Evolutionary conservation across 2,113 vertebrate genomes (phyloP).

Genomic region (Melanerpes formicivorus): DNA sequence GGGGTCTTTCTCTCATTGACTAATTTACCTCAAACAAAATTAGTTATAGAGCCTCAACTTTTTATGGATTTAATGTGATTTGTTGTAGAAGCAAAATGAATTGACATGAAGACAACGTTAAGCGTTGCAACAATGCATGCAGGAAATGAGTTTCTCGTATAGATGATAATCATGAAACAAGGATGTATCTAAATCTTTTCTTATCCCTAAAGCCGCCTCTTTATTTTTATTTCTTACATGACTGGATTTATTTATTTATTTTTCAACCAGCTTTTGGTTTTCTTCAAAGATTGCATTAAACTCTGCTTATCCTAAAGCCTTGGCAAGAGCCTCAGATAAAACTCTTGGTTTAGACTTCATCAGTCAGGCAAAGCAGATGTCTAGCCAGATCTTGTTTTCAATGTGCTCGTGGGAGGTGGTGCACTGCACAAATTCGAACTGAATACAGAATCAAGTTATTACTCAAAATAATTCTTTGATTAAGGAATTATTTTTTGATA

Average conservation of each 20-base stretch:
- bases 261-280: constrained; percentile 40
- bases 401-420: accelerated
- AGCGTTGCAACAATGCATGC: not conserved
- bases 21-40: constrained; percentile 69
- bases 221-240: constrained; percentile 65
- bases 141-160: constrained; percentile 56
- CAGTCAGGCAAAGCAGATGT: not conserved
- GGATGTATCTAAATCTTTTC: constrained; percentile 68
- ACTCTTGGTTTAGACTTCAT: not conserved
- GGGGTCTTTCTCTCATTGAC: constrained; percentile 71
- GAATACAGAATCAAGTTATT: not conserved
- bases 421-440: not conserved
- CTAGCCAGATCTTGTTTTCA: not conserved
- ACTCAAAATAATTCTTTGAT: not conserved
- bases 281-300: constrained; percentile 36
- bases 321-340: not conserved
- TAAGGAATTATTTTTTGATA: not conserved
- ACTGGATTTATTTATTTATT: constrained; percentile 35
- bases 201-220: constrained; percentile 76
- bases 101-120: constrained; percentile 16
- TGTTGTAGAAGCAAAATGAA: constrained; percentile 50
- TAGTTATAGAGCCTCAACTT: constrained; percentile 25
- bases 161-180: constrained; percentile 59
- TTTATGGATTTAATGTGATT: constrained; percentile 56
- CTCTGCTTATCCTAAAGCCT: constrained; percentile 46